Evolutionary conservation across 2,113 vertebrate species (phyloP).

Genomic region (Takifugu bimaculatus): DNA sequence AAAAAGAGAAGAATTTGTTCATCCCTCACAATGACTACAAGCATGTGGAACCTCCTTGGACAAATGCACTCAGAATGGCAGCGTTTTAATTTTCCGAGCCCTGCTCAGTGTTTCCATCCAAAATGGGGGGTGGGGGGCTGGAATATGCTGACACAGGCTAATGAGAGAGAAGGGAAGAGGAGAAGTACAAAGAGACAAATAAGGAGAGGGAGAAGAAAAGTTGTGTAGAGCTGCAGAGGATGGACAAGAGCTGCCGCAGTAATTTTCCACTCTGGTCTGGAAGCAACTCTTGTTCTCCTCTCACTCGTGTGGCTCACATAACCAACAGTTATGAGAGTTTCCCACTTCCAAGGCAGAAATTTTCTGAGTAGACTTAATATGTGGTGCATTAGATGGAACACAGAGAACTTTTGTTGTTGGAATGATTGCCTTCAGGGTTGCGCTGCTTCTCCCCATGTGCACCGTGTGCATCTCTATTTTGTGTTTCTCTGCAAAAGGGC

Average conservation of each 20-base stretch:
- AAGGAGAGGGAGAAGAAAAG: constrained; percentile 17
- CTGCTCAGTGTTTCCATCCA: constrained; percentile 57
- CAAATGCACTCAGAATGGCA: constrained; percentile 65
- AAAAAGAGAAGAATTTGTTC: constrained; percentile 10
- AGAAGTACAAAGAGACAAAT: constrained; percentile 22
- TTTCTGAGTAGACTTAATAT: constrained; percentile 46
- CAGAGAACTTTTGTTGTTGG: constrained; percentile 20
- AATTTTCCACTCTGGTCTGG: constrained; percentile 61
- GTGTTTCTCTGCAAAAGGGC: too few species aligned
- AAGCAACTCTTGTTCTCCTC: constrained; percentile 32
- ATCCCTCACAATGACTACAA: constrained; percentile 34
- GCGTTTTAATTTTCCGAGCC: background rate
- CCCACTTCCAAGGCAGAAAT: constrained; percentile 25
- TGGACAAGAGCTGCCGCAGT: constrained; percentile 52
- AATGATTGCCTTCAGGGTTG: background rate
- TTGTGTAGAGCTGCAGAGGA: constrained; percentile 22
- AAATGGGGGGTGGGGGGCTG: constrained; percentile 14
- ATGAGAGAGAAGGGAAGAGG: constrained; percentile 35
- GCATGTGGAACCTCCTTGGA: constrained; percentile 53
- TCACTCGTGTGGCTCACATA: constrained; percentile 41
- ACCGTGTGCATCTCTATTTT: background rate
- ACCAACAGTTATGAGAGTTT: constrained; percentile 39
- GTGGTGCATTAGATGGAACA: constrained; percentile 29
- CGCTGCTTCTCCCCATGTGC: background rate
- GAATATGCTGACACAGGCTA: constrained; percentile 67